Evolutionary conservation across 2,113 vertebrate species (phyloP).

Genomic region (Coracopsis vasa): DNA sequence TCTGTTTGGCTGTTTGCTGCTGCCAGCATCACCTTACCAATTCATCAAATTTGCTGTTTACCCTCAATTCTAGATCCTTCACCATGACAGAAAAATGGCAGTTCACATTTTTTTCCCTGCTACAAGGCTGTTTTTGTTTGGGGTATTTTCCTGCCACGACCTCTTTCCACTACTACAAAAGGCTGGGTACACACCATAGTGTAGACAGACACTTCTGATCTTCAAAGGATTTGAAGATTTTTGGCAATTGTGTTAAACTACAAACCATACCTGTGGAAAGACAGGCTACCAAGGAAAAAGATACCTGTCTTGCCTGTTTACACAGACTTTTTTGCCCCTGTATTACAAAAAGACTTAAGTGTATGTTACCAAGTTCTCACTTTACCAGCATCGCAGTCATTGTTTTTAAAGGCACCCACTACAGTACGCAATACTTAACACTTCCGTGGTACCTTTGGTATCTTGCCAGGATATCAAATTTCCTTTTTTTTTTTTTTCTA

Average conservation of each 20-base stretch:
- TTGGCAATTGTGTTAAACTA: background rate
- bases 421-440: background rate
- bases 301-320: background rate
- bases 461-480: background rate
- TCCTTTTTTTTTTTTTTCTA: background rate
- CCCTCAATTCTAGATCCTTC: background rate
- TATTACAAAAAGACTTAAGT: background rate
- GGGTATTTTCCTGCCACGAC: fast-evolving
- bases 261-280: background rate
- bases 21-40: background rate
- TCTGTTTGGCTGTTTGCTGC: background rate
- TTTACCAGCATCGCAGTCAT: background rate
- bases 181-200: background rate
- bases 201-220: background rate
- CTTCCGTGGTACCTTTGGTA: background rate
- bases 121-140: background rate
- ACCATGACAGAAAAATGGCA: background rate
- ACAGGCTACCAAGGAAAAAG: background rate
- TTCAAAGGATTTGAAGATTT: background rate
- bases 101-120: background rate
- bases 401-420: background rate
- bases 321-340: background rate
- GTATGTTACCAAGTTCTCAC: background rate
- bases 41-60: background rate
- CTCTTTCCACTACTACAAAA: background rate